Evolutionary conservation across 2,113 vertebrate genomes (phyloP), one percentile per base, ranked within the genome.

Genomic region (Channa maculata): DNA sequence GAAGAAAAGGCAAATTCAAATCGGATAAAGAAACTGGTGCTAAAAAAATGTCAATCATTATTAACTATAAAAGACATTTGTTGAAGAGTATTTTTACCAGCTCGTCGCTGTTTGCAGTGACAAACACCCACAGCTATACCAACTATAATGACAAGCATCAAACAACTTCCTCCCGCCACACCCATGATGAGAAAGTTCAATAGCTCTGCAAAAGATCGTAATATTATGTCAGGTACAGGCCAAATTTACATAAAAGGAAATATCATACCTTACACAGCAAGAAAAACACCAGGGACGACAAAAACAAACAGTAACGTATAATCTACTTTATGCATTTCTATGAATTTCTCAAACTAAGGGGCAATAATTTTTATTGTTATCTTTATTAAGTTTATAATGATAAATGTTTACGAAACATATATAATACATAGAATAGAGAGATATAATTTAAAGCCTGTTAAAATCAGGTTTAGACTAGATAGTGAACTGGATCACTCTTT

Each of bases 101-200:
- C 0, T 0, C 0, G 12, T 13, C 2, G 67, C 48, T 6, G 11
- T 65, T 14, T 85, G 53, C 34, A 34, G 73, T 3, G 4, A 46
- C 36, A 69, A 1, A 52, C 1, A n/a, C 0, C 4, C 0, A 78
- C 13, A 0, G 0, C 12, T 8, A 52, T 24, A 12, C 0, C 9
- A 9, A 3, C 4, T 3, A 44, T 1, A 1, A 73, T 3, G 43
- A 66, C 1, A 2, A 83, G 0, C 1, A 82, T 0, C 48, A 76
- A 0, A 3, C 5, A 44, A 24, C 4, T 12, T 63, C 53, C 82
- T 49, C 0, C 65, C 3, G 12, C 57, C 9, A 2, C 62, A 1
- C 0, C 1, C 64, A 51, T 3, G 5, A 14, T 0, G 6, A 57
- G 0, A 1, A 24, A 0, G 1, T 1, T 0, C 0, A 0, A 0